Conservation (phyloP, 2,113 vertebrate genomes). For the Catharus fuscescens region DNA sequence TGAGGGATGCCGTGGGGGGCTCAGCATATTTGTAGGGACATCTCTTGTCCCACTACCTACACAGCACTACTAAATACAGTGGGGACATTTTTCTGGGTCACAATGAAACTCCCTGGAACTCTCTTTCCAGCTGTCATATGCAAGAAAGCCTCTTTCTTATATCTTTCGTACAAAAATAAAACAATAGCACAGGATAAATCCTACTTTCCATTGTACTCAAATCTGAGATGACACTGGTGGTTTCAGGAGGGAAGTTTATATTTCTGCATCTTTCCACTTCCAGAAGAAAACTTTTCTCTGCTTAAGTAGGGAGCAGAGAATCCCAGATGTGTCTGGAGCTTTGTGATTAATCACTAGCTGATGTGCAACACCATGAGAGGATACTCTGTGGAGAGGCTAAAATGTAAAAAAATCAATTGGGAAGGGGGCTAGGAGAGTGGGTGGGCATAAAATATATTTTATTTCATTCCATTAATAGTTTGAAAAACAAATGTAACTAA, state of each 20-base stretch:
- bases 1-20: accelerated
- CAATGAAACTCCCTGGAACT: not conserved
- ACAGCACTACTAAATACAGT: not conserved
- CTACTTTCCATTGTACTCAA: not conserved
- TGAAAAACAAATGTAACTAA: not conserved
- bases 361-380: not conserved
- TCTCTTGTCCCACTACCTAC: not conserved
- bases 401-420: not conserved
- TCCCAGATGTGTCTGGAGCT: not conserved
- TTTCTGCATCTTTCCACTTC: not conserved
- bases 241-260: not conserved
- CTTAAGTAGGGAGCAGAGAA: not conserved
- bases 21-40: not conserved
- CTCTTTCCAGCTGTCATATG: not conserved
- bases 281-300: not conserved
- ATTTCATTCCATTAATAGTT: not conserved
- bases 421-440: not conserved
- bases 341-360: not conserved
- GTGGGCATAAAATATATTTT: not conserved
- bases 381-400: not conserved
- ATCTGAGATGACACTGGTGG: not conserved
- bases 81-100: not conserved
- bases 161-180: not conserved
- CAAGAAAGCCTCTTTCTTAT: not conserved
- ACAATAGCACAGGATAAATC: not conserved